Percentiles rank a stretch among this genome's conserved stretches.
phyloP scores from a whole-genome alignment of 2,113 vertebrate species.

The Melospiza georgiana region DNA sequence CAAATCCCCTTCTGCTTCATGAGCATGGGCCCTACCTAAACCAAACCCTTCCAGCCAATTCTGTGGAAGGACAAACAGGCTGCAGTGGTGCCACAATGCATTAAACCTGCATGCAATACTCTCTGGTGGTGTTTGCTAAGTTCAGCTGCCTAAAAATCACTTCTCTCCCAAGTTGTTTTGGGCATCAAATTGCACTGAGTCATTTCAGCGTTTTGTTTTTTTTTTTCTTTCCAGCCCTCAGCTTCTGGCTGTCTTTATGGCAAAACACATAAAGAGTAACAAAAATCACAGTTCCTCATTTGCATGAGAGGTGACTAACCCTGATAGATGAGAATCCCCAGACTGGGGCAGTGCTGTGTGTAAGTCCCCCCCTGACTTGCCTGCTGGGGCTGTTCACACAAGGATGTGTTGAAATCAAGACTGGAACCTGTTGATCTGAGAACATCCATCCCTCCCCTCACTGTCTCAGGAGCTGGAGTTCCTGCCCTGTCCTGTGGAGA shows the following conservation, averaged over 20 bases:
- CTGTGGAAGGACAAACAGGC: not conserved
- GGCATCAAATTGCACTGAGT: constrained; percentile 11
- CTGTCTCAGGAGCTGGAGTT: not conserved
- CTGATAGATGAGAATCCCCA: not conserved
- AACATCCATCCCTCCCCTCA: not conserved
- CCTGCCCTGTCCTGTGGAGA: not conserved
- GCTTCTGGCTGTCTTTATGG: not conserved
- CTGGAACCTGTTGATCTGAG: not conserved
- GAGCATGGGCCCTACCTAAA: not conserved
- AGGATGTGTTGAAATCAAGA: not conserved
- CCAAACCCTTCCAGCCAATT: not conserved
- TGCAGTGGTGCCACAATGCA: not conserved
- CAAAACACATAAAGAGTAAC: constrained; percentile 9
- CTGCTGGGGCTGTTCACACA: not conserved
- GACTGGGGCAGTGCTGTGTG: not conserved
- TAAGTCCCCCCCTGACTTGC: not conserved
- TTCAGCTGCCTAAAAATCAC: not conserved
- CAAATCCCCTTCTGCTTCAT: not conserved
- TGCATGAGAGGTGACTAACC: not conserved
- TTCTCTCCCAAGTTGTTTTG: not conserved
- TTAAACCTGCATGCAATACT: not conserved
- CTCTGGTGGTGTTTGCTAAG: not conserved
- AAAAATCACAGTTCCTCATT: not conserved
- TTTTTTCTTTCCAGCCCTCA: not conserved
- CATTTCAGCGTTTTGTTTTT: not conserved